Evolutionary conservation across 2,888 invertebrate species (phyloP).

Genomic region (Melikaiella ostensackeni): DNA sequence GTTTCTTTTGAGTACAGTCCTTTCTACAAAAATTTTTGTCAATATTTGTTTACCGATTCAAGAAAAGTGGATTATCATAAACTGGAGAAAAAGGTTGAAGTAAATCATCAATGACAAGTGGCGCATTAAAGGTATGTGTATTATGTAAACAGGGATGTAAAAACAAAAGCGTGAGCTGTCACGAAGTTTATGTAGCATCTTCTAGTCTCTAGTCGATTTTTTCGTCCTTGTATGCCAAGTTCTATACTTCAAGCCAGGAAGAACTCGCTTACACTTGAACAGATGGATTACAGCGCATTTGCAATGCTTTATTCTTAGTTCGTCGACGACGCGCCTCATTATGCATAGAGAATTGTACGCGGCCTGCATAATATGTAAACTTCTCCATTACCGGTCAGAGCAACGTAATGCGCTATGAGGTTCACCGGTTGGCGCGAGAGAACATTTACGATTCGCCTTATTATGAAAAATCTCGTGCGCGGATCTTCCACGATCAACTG

Average conservation of each 20-base stretch:
- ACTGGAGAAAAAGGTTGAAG: not conserved
- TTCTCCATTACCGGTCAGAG: constrained; percentile 72
- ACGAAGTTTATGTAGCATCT: constrained; percentile 35
- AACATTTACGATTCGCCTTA: constrained; percentile 48
- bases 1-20: not conserved
- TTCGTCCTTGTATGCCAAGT: constrained; percentile 32
- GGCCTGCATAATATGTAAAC: constrained; percentile 76
- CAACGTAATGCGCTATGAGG: constrained; percentile 57
- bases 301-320: constrained; percentile 72
- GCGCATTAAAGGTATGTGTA: not conserved
- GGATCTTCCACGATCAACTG: constrained; percentile 30
- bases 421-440: constrained; percentile 55
- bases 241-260: constrained; percentile 45
- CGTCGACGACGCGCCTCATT: constrained; percentile 74
- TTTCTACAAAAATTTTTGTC: not conserved
- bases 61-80: not conserved
- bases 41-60: not conserved
- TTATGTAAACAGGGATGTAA: constrained; percentile 14
- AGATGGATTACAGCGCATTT: constrained; percentile 55
- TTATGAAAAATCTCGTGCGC: constrained; percentile 38
- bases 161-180: constrained; percentile 23
- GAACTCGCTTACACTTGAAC: constrained; percentile 49
- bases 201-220: not conserved
- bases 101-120: not conserved
- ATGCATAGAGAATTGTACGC: constrained; percentile 76